Percentiles rank a stretch among this genome's conserved stretches.
Conservation (phyloP, 2,888 invertebrate genomes). For the Hyposoter dolosus region DNA sequence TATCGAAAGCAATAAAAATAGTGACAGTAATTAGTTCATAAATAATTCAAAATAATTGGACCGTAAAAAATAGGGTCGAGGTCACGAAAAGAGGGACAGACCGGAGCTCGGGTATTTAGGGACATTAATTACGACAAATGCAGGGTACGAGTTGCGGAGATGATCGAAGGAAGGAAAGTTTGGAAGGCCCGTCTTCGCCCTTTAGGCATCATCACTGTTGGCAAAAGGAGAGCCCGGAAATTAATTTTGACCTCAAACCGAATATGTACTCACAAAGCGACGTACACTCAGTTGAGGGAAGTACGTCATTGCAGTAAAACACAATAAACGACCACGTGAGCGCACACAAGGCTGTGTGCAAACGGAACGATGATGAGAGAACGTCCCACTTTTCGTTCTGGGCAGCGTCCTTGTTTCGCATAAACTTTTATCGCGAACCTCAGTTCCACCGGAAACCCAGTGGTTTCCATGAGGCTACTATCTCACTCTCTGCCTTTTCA, state of each 20-base stretch:
- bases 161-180: slow-evolving; percentile 2
- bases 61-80: not conserved
- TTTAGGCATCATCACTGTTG: not conserved
- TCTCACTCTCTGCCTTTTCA: not conserved
- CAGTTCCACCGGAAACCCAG: slow-evolving; percentile 18
- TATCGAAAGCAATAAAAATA: not conserved
- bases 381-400: slow-evolving; percentile 67
- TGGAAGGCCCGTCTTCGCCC: not conserved
- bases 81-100: not conserved
- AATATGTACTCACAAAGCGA: slow-evolving; percentile 13
- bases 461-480: slow-evolving; percentile 20
- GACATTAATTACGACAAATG: not conserved
- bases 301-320: slow-evolving; percentile 27
- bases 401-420: slow-evolving; percentile 64
- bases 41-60: not conserved
- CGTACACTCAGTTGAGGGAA: slow-evolving; percentile 19
- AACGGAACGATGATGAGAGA: slow-evolving; percentile 45
- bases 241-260: slow-evolving; percentile 45
- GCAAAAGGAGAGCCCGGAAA: slow-evolving; percentile 31
- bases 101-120: not conserved
- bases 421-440: slow-evolving; percentile 52
- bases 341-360: slow-evolving; percentile 12
- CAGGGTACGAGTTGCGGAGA: not conserved
- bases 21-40: not conserved
- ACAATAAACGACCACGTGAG: slow-evolving; percentile 35